phyloP scores from a whole-genome alignment of 2,888 invertebrate species.

The Acholoe squamosa region DNA sequence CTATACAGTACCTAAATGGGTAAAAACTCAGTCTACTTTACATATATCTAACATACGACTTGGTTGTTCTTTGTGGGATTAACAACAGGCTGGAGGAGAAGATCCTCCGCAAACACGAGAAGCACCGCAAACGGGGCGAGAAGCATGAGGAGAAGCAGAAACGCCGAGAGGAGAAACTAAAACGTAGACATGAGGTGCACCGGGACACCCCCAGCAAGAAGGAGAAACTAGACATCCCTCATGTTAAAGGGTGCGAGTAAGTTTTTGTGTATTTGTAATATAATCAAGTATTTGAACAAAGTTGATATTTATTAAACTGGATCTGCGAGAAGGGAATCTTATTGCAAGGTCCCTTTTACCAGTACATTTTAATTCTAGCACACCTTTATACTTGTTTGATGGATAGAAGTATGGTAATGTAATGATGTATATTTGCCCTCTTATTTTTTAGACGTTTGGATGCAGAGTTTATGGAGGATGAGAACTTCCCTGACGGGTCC shows the following conservation, averaged over 20 bases:
- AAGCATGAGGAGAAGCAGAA: slow-evolving; percentile 73
- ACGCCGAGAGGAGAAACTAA: slow-evolving; percentile 68
- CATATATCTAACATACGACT: background rate
- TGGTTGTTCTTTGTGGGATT: background rate
- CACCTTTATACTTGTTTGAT: background rate
- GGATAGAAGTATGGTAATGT: background rate
- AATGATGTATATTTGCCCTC: slow-evolving; percentile 29
- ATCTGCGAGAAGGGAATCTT: too few relatives aligned
- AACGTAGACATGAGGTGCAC: slow-evolving; percentile 73
- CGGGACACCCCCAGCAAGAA: slow-evolving; percentile 70
- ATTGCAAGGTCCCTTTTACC: too few relatives aligned
- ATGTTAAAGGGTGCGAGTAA: slow-evolving; percentile 20
- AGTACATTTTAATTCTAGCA: too few relatives aligned
- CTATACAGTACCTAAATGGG: too few relatives aligned
- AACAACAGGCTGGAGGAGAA: slow-evolving; percentile 68
- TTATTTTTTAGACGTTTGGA: slow-evolving; percentile 64
- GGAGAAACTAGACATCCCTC: slow-evolving; percentile 72
- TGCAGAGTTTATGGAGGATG: slow-evolving; percentile 79
- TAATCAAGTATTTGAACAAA: too few relatives aligned
- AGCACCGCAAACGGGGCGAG: slow-evolving; percentile 73
- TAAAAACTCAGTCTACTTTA: background rate
- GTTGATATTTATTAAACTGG: too few relatives aligned
- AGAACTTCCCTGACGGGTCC: slow-evolving; percentile 81
- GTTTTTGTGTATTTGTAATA: background rate
- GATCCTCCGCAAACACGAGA: slow-evolving; percentile 72